Base-by-base conservation (phyloP, 2,888 invertebrate genomes). In the Drosophila monieri region DNA sequence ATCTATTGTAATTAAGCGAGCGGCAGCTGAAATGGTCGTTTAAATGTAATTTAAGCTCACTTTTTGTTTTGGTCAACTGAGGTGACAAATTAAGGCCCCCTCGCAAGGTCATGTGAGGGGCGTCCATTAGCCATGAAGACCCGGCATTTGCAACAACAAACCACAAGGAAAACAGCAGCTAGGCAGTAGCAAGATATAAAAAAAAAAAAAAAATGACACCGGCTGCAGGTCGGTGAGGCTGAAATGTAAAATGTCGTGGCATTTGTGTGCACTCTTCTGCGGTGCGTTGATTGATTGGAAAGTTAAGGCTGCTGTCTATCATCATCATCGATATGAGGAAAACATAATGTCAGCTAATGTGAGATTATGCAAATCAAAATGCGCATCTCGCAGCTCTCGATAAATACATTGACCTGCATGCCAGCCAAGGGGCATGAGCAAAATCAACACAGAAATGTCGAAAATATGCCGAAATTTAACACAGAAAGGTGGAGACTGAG, bases 111-210 rank as follows among this genome's bases (percentile, higher is more conserved):
- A 84, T 81, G 70, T 84, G 87, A 81, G 87, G 81, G 88, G 87
- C 81, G 85, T 55, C 87, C 81, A 81, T 88, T 86, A 88, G 87
- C 88, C 78, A 77, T 88, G 85, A 84, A 80, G 66, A 35, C 49
- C 44, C 32, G 67, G 43, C 21, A 43, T 21, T 21, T 21, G 43
- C 21, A 43, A 21, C 43, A 43, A 43, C 21, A 43, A 43, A 4
- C 8, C 8, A 12, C 43, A 43, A 23, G 10, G 9, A 23, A 65
- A 37, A 44, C 35, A 27, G 35, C 51, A 66, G 32, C 21, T 4
- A 23, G 4, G 0, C 41, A 14, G 14, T 6, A 21, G 1, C 21
- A n/a, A 6, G 4, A 47, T 5, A 3, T 3, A 25, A 47, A 14
- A 47, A 8, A 15, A 30, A 39, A 25, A 32, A 41, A 43, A 27